Evolutionary conservation across 2,888 invertebrate species (phyloP).

Genomic region (Urechis unicinctus): DNA sequence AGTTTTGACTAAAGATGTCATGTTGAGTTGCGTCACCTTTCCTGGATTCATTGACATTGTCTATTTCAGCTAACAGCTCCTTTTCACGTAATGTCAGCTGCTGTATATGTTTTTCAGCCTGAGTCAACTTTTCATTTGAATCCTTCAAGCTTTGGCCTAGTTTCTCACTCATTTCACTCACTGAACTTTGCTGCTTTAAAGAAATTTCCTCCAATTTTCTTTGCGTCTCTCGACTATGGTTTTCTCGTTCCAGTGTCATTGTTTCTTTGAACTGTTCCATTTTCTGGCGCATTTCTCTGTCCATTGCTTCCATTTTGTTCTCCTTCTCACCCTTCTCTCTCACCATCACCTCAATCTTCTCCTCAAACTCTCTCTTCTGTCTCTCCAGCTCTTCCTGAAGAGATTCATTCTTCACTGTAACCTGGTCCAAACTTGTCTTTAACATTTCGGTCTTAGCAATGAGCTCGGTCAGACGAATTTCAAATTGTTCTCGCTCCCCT

Average conservation of each 20-base stretch:
- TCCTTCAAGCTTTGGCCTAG: slow-evolving; percentile 7
- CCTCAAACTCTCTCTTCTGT: slow-evolving; percentile 1
- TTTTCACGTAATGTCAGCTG: slow-evolving; percentile 9
- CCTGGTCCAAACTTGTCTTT: slow-evolving; percentile 11
- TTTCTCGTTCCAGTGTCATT: slow-evolving; percentile 8
- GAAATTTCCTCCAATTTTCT: slow-evolving; percentile 10
- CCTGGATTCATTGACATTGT: slow-evolving; percentile 15
- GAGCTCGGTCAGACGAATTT: slow-evolving; percentile 13
- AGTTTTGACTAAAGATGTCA: no score
- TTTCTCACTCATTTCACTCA: slow-evolving; percentile 7
- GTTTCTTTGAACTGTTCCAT: slow-evolving; percentile 18
- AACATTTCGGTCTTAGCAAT: slow-evolving; percentile 9
- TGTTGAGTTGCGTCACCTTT: no score
- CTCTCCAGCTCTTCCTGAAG: slow-evolving; percentile 2
- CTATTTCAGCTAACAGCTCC: slow-evolving; percentile 11
- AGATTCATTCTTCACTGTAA: slow-evolving; percentile 1
- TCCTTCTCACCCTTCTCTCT: background rate
- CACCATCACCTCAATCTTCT: background rate
- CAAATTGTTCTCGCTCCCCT: slow-evolving; percentile 10
- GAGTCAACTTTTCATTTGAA: slow-evolving; percentile 13
- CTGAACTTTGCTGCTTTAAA: slow-evolving; percentile 15
- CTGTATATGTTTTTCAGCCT: slow-evolving; percentile 13
- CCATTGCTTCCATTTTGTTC: background rate
- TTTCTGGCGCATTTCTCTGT: slow-evolving; percentile 2
- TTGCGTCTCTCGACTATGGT: slow-evolving; percentile 10